Evolutionary conservation across 37 sponge, comb jelly and placozoan genomes (phyloP).

Genomic region (Cladorhizidae sp.): DNA sequence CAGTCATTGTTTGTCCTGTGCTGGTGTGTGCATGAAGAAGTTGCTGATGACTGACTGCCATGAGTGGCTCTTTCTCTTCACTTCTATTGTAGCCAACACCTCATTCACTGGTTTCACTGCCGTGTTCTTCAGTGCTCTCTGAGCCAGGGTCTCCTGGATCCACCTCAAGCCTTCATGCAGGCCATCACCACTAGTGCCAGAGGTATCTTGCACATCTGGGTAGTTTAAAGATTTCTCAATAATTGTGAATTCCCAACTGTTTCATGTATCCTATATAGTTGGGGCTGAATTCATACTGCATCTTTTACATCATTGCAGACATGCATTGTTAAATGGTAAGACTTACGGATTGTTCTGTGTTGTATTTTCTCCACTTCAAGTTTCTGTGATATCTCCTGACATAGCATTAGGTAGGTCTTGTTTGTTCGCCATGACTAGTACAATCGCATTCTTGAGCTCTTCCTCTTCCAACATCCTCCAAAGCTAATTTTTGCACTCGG

Average conservation of each 20-base stretch:
- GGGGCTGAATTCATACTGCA: too few species aligned
- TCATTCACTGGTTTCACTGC: conserved; percentile 55
- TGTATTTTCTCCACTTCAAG: too few species aligned
- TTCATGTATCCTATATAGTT: too few species aligned
- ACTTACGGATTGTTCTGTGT: conserved; percentile 43
- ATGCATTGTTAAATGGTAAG: too few species aligned
- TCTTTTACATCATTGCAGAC: background rate
- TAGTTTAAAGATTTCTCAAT: too few species aligned
- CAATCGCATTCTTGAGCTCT: conserved; percentile 36
- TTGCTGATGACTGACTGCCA: too few species aligned
- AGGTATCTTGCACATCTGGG: too few species aligned
- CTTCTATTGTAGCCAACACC: background rate
- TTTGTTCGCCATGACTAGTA: conserved; percentile 82
- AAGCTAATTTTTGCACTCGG: conserved; percentile 59
- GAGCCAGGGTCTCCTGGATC: conserved; percentile 33
- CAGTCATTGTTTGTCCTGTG: too few species aligned
- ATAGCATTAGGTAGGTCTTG: conserved; percentile 76
- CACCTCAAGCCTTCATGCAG: conserved; percentile 76
- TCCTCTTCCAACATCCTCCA: conserved; percentile 55
- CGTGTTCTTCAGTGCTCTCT: conserved; percentile 25
- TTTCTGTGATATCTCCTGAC: conserved; percentile 55
- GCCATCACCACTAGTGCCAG: conserved; percentile 76
- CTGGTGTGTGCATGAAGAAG: too few species aligned
- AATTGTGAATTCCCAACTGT: too few species aligned
- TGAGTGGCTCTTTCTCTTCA: too few species aligned